Base-by-base conservation (phyloP, 1,140 invertebrate species). In the Campoletis sonorensis region DNA sequence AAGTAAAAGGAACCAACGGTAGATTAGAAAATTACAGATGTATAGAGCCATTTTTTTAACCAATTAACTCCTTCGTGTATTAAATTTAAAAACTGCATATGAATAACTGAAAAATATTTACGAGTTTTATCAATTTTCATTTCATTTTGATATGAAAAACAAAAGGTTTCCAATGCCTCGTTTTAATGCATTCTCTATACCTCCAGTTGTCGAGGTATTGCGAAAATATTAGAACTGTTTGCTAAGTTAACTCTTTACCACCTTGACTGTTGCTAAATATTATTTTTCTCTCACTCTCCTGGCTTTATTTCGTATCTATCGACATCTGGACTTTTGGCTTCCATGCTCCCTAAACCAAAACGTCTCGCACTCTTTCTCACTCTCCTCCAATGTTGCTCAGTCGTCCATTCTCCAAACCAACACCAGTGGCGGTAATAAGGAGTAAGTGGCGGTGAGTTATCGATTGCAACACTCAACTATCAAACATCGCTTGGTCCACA, bases 181-280 rank as follows among this genome's bases (percentile, higher is more conserved):
- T 45, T 45, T 11, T 11, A 45, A 45, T 13, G 11, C 5, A 45
- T 10, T 45, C 40, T 45, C 40, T 3, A n/a, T n/a, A 11, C 40
- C 40, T 45, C 40, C 40, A 13, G 5, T 45, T 45, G 40, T 10
- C 40, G 5, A 45, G 40, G 40, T 23, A 78, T 78, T 78, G 33
- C 76, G 76, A 67, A 67, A 78, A 70, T 61, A 67, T 67, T 67
- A 13, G 30, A 21, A 40, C 78, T 72, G 80, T 75, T 79, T 77
- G 80, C 51, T 81, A 77, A 79, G 71, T 61, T 58, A 67, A 58
- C 64, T 68, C 30, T 75, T 64, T 72, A n/a, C 61, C 40, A 23
- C 37, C 16, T 54, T 33, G 27, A 33, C 16, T 49, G 45, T 84
- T 84, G 78, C 78, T 82, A 73, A 80, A 82, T 82, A 78, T 79